Conservation (phyloP, 2,888 invertebrate species). For the Abscondita cerata region DNA sequence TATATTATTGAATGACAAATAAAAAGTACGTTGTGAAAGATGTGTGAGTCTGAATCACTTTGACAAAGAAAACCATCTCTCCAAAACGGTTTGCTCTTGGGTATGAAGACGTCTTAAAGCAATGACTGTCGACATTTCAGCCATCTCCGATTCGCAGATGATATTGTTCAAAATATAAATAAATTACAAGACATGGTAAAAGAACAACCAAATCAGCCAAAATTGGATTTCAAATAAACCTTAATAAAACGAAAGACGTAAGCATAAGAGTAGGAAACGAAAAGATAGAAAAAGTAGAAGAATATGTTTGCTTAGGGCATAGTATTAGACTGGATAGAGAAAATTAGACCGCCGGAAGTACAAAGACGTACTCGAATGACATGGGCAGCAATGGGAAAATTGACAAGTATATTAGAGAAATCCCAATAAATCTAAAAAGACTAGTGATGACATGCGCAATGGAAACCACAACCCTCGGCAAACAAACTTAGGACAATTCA, state of each 20-base stretch:
- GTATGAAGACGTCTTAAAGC: too few species aligned
- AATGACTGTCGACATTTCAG: too few species aligned
- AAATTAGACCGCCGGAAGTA: slow-evolving; percentile 13
- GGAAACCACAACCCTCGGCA: neutral
- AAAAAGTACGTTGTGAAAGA: too few species aligned
- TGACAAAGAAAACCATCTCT: too few species aligned
- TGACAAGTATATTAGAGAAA: neutral
- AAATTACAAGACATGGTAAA: slow-evolving; percentile 16
- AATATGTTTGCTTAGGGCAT: slow-evolving; percentile 29
- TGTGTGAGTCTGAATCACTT: too few species aligned
- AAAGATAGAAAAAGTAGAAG: slow-evolving; percentile 14
- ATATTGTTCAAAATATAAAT: neutral
- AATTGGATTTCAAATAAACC: neutral
- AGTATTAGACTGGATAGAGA: slow-evolving; percentile 24
- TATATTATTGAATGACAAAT: too few species aligned
- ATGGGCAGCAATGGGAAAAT: slow-evolving; percentile 4
- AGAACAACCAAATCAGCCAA: slow-evolving; percentile 2
- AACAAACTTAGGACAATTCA: too few species aligned
- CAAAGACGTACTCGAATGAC: neutral
- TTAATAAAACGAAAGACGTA: slow-evolving; percentile 22
- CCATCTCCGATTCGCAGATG: too few species aligned
- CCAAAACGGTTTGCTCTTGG: too few species aligned
- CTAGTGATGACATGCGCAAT: slow-evolving; percentile 1
- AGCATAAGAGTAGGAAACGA: slow-evolving; percentile 18
- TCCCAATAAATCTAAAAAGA: slow-evolving; percentile 7